Evolutionary conservation across 2,888 invertebrate genomes (phyloP), one percentile per base, ranked within the genome.

Genomic region (Strigamia maritima): DNA sequence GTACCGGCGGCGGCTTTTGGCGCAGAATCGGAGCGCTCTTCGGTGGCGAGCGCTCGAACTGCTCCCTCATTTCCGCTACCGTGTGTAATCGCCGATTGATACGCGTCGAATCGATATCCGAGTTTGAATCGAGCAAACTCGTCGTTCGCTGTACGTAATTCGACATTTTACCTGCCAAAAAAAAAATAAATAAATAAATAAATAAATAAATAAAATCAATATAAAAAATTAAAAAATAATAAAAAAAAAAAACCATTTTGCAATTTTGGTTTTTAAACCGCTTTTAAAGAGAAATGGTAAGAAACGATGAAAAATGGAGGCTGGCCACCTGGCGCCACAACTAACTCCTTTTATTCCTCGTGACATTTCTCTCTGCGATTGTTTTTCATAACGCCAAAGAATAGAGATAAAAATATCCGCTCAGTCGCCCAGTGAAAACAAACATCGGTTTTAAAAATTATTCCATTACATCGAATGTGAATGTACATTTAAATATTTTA

Each of bases 21-120:
- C 70, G 70, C 70, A 70, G n/a, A 70, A 70, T 70, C 70, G 70
- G 70, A 1, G 70, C 70, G 70, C 70, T 70, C 70, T 70, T 70
- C 2, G 70, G 70, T 12, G 70, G 26, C 12, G 70, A 70, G 70
- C 70, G 70, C 28, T 70, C 70, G 70, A 70, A 70, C 28, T 70
- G 70, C 70, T 70, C 14, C 28, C 70, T 24, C 7, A 70, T 70
- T 28, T 70, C 70, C 26, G 70, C 70, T 1, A 70, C 70, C 14
- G 70, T 70, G 14, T 24, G 70, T 16, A 70, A n/a, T 12, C 70
- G 70, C 2, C 70, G 26, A n/a, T 70, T 26, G 70, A 54, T 8
- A n/a, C 54, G 54, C 54, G 54, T 54, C 54, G 54, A 54, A 54
- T 54, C 54, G n/a, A 19, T 19, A 19, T 54, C 22, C 54, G 54